These are phyloP conservation scores for Monomorium pharaonis DNA, from an alignment of 1,140 invertebrate genomes.

Conservation along the genomic window DNA sequence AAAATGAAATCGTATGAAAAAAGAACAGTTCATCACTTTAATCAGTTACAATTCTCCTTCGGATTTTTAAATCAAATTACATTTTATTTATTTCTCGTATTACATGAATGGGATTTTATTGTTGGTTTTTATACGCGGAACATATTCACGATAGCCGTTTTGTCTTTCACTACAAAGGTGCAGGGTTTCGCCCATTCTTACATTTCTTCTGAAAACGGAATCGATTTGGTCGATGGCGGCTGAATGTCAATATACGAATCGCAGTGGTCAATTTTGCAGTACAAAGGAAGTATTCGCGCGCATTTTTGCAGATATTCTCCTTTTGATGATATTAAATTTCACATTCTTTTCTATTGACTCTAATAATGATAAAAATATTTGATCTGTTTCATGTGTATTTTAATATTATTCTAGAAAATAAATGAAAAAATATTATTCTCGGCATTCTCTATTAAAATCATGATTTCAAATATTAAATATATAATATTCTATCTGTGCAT, in stretches of 20 bases:
- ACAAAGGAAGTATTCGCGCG: slow-evolving; percentile 24
- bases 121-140: neutral
- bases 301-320: slow-evolving; percentile 9
- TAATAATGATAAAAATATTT: neutral
- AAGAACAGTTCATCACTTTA: neutral
- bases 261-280: slow-evolving; percentile 14
- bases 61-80: slow-evolving; percentile 20
- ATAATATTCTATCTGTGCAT: neutral
- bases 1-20: slow-evolving; percentile 17
- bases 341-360: neutral
- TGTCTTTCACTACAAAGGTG: slow-evolving; percentile 2
- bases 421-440: neutral
- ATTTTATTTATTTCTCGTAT: slow-evolving; percentile 43
- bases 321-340: too few relatives aligned
- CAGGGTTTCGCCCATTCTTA: slow-evolving; percentile 12
- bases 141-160: neutral
- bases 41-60: slow-evolving; percentile 15
- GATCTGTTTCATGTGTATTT: neutral
- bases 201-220: slow-evolving; percentile 34
- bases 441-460: neutral
- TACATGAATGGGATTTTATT: slow-evolving; percentile 12
- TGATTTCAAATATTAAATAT: slow-evolving; percentile 5
- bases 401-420: neutral
- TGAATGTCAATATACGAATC: slow-evolving; percentile 27
- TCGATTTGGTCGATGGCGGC: neutral